A percentile compares a stretch with the other conserved stretches of the same genome.
Evolutionary conservation across 2,113 vertebrate genomes (phyloP).

Genomic region (Phyllopteryx taeniolatus): DNA sequence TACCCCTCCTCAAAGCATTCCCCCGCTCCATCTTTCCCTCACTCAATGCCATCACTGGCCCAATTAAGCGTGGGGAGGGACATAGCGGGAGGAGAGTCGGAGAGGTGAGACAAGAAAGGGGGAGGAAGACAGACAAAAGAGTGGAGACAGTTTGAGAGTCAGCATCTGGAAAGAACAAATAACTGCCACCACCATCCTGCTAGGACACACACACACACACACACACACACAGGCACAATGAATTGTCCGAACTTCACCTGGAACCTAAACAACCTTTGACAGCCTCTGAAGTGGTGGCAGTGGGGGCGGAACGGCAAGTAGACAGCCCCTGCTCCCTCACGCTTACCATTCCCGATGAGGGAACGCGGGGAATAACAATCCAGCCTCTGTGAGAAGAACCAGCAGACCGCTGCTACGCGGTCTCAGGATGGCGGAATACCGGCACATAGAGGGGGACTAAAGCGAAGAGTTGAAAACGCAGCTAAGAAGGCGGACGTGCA

Average conservation of each 20-base stretch:
- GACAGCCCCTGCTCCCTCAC: constrained; percentile 42
- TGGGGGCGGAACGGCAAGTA: constrained; percentile 41
- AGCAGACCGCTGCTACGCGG: constrained; percentile 27
- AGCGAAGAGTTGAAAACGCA: constrained; percentile 33
- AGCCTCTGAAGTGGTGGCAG: constrained; percentile 39
- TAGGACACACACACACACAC: constrained; percentile 27
- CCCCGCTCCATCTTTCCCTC: constrained; percentile 38
- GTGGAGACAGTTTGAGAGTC: constrained; percentile 52
- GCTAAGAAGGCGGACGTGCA: constrained; percentile 24
- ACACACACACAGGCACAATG: constrained; percentile 9
- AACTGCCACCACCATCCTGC: constrained; percentile 36
- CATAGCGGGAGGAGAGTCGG: constrained; percentile 43
- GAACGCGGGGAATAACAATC: constrained; percentile 61
- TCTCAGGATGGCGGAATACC: constrained; percentile 51
- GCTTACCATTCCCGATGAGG: constrained; percentile 44
- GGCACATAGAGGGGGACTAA: constrained; percentile 62
- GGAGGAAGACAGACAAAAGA: constrained; percentile 39
- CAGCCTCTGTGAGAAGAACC: constrained; percentile 36
- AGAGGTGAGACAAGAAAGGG: constrained; percentile 42
- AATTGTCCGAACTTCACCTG: constrained; percentile 58
- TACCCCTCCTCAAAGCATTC: constrained; percentile 31
- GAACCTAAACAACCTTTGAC: constrained; percentile 49
- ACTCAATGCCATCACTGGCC: constrained; percentile 67
- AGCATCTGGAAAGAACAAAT: constrained; percentile 41
- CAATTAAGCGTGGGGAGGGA: constrained; percentile 69